These are phyloP conservation scores for Danaus chrysippus DNA, from an alignment of 2,888 invertebrate species.

Conservation along the genomic window DNA sequence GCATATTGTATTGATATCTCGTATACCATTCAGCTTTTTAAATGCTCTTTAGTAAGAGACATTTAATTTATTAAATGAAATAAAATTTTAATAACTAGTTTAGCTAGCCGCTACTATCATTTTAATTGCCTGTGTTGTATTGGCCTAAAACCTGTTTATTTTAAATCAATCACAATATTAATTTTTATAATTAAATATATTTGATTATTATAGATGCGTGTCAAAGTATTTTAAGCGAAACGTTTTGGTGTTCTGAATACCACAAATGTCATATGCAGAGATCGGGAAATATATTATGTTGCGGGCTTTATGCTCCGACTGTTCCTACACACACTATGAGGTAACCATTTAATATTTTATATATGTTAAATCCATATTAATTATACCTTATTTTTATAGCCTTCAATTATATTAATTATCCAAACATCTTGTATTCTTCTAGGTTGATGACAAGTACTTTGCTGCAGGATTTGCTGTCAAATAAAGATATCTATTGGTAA, in stretches of 20 bases:
- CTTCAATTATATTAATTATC: background rate
- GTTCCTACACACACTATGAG: slow-evolving; percentile 89
- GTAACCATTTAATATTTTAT: slow-evolving; percentile 43
- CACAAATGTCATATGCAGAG: slow-evolving; percentile 90
- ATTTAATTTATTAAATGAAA: no score
- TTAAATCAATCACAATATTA: no score
- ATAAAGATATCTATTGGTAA: slow-evolving; percentile 86
- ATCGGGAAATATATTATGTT: slow-evolving; percentile 83
- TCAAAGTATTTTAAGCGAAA: slow-evolving; percentile 70
- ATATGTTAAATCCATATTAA: background rate
- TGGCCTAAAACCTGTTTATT: background rate
- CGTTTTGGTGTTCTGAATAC: slow-evolving; percentile 92
- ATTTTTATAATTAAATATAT: slow-evolving; percentile 8
- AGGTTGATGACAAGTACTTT: slow-evolving; percentile 83
- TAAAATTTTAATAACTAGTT: no score
- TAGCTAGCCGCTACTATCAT: no score
- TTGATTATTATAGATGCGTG: slow-evolving; percentile 12
- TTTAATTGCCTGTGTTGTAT: no score
- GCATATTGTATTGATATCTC: slow-evolving; percentile 18
- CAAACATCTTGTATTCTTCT: slow-evolving; percentile 22
- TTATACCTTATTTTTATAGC: slow-evolving; percentile 3
- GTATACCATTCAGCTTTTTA: no score
- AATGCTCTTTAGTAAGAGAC: no score
- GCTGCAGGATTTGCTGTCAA: slow-evolving; percentile 80
- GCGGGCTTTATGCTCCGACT: slow-evolving; percentile 84